Evolutionary conservation across 2,888 invertebrate species (phyloP), one percentile per base, ranked within the genome.

Genomic region (Scaptomyza flava): DNA sequence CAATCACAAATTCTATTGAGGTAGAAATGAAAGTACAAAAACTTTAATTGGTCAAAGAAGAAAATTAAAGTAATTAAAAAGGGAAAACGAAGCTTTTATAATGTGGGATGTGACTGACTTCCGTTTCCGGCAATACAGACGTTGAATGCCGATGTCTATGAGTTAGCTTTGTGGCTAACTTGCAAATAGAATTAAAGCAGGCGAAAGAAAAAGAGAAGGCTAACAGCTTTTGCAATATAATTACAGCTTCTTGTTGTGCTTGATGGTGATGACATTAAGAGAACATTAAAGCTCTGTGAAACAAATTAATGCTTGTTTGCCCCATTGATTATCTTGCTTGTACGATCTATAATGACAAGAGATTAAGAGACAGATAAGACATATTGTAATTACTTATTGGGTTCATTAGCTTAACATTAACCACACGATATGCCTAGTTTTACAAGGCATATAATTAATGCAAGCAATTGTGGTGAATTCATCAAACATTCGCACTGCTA

Each of bases 111-210:
- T 43, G 58, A 57, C 59, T 61, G 62, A 72, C 78, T 77, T 83
- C 81, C 87, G 81, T 59, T 87, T 83, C 81, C 84, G 81, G 64
- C 81, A 68, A 68, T 74, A 77, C 63, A 48, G 67, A 17, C 61
- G 54, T 45, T 66, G 74, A 80, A 56, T 71, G 45, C 68, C 61
- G 64, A 52, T 80, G 86, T 77, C 87, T 61, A 62, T 62, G 38
- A 51, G 47, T 51, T 17, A n/a, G 27, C 68, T 83, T 77, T 67
- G 71, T 63, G 69, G 85, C 66, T 84, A 78, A 77, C 78, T 81
- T 78, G 68, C 81, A 87, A 75, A 74, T 77, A 65, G 60, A 53
- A 77, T 67, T 77, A 58, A 41, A 60, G 23, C 60, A 60, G 60
- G 51, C 7, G 6, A 62, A 51, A 12, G 50, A 43, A 43, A 14